A percentile compares a stretch with the other conserved stretches of the same genome.
These are phyloP conservation scores for Tenthredo scrophulariae DNA, from an alignment of 2,888 invertebrate species.

Conservation along the genomic window DNA sequence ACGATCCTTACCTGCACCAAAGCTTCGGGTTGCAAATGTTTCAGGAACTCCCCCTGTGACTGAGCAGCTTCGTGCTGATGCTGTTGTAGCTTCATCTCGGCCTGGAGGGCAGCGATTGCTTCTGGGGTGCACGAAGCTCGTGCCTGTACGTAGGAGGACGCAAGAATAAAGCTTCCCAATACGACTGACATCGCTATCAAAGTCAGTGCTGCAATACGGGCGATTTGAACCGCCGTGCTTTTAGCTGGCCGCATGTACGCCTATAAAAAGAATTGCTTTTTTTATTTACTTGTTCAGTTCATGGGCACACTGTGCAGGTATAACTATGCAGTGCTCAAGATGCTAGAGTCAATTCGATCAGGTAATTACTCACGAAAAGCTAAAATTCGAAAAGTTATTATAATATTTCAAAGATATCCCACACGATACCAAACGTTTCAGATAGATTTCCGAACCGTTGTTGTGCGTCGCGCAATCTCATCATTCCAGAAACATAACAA, in stretches of 20 bases:
- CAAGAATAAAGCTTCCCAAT: constrained; percentile 90
- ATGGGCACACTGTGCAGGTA: background rate
- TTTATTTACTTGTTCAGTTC: background rate
- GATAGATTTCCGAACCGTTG: background rate
- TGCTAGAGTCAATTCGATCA: constrained; percentile 25
- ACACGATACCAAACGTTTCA: no score
- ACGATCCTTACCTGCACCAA: constrained; percentile 83
- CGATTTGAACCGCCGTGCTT: constrained; percentile 91
- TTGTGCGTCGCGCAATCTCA: no score
- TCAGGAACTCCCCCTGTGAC: constrained; percentile 81
- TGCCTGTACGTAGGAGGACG: constrained; percentile 91
- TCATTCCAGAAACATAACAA: background rate
- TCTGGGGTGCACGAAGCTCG: constrained; percentile 84
- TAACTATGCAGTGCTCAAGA: constrained; percentile 39
- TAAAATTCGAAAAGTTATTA: background rate
- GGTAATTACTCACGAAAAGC: background rate
- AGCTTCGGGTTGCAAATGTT: constrained; percentile 82
- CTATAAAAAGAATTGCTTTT: constrained; percentile 78
- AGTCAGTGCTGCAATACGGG: constrained; percentile 91
- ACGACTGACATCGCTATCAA: constrained; percentile 90
- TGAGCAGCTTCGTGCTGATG: constrained; percentile 87
- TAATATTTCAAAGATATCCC: background rate
- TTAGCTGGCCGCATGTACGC: constrained; percentile 86
- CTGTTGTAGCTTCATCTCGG: constrained; percentile 80
- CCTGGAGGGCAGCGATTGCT: constrained; percentile 74